Base-by-base conservation (phyloP, 2,888 invertebrate species). In the Cataglyphis cursor region DNA sequence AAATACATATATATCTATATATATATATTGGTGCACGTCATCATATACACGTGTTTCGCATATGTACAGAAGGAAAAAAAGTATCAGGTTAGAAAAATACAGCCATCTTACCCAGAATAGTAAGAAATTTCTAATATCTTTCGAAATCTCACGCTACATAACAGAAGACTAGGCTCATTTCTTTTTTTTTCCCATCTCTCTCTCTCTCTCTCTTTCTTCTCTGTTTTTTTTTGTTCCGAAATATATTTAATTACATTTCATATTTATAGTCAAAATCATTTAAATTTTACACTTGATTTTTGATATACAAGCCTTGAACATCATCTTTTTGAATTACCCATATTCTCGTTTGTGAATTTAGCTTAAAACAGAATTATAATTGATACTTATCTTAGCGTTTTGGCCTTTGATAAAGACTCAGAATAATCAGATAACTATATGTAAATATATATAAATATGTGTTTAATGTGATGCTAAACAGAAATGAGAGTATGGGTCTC, bases 31-130 rank as follows among this genome's bases (percentile, higher is more conserved):
- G 72, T 76, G 81, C 61, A 82, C 64, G 68, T 82, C 62, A 82
- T 83, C 62, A 51, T 87, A 84, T 84, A 76, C 89, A 87, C 74
- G 78, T 66, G 21, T 61, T 48, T 24, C 75, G 28, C 82, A 82
- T 84, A 81, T 81, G 81, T 93, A 93, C 92, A 94, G 92, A 93
- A 91, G 90, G 86, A 93, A 93, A 90, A 87, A 93, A 93, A 90
- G 91, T 90, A 91, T 93, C 88, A 90, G 93, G 92, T 93, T 94
- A 94, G 94, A 95, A 95, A 95, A 94, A 94, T 94, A 95, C 93
- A 93, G 92, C 91, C 90, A 93, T 93, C 88, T 93, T 92, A 92
- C 92, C 90, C 90, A 89, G 91, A 87, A 93, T 86, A 89, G 91
- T 94, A 92, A 92, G 92, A 93, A 94, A 94, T 85, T 90, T 84